Evolutionary conservation across 2,797 vertebrate genomes (phyloP), one percentile per base, ranked within the genome.

Genomic region (Luscinia megarhynchos): DNA sequence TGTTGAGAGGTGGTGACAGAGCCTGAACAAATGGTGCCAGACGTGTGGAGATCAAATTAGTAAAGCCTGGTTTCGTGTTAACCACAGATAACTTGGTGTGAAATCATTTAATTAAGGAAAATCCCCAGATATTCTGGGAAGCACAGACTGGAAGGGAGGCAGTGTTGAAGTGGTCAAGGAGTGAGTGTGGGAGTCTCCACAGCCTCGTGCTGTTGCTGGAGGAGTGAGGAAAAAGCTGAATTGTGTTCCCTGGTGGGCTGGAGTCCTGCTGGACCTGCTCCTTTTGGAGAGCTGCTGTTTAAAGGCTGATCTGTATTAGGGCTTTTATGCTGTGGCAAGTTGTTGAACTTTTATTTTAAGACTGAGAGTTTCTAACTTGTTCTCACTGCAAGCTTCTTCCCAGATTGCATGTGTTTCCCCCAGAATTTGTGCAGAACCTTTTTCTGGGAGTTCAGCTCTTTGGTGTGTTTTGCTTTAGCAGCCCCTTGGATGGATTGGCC

Each of bases 51-150:
- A 96, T 93, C 51, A 84, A 81, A 96, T 95, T 92, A 95, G 90
- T 15, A 45, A 92, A 89, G 90, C 89, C 22, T 62, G 64, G 84
- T 55, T 91, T 94, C 1, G 1, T 89, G 51, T 75, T 89, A 91
- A n/a, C 61, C 55, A 53, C 4, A 48, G 68, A 95, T 75, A 91
- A 95, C 2, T 3, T 0, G 12, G 75, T 95, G 90, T 93, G 95
- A 95, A 95, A 93, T 94, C 45, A 26, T 87, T 81, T 95, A 94
- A 96, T 93, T 55, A 78, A 74, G 72, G 69, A 80, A 89, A 95
- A 68, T 93, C 93, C 89, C 89, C 29, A 48, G 89, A 72, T 91
- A 68, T 64, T 83, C 54, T 54, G 69, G 81, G 93, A 89, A 72
- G 29, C 24, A 23, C 50, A 23, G n/a, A 77, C 11, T 83, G 88